Conservation (phyloP, 2,113 vertebrate genomes). For the Scalopus aquaticus region DNA sequence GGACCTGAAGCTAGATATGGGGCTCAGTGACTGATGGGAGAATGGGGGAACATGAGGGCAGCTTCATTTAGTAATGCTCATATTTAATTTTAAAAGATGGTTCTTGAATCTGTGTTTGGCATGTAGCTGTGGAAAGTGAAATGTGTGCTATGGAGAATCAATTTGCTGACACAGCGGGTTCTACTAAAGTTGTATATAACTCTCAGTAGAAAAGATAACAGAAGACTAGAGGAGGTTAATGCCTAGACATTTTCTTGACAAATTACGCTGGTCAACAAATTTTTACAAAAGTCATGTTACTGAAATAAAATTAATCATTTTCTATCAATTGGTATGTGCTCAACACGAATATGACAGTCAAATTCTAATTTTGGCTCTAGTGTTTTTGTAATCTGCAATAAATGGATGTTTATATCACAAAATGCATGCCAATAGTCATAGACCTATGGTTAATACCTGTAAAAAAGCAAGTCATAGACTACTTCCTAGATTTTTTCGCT, state of each 20-base stretch:
- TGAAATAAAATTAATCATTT: too few species aligned
- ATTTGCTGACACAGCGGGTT: not conserved
- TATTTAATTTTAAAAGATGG: conserved; percentile 18
- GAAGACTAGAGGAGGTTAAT: not conserved
- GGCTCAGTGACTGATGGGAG: fast-evolving
- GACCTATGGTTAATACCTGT: too few species aligned
- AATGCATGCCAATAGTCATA: too few species aligned
- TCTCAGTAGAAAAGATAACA: not conserved
- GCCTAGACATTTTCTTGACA: not conserved
- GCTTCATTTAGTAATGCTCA: not conserved
- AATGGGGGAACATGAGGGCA: not conserved
- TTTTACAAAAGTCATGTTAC: too few species aligned
- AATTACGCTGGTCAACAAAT: too few species aligned
- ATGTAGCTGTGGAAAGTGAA: not conserved
- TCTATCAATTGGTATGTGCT: too few species aligned
- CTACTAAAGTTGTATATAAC: not conserved
- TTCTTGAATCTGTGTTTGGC: not conserved
- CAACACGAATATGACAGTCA: too few species aligned
- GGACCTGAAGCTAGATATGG: not conserved
- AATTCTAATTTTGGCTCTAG: too few species aligned
- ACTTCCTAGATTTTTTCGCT: too few species aligned
- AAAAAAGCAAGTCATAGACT: too few species aligned
- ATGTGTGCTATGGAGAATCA: not conserved
- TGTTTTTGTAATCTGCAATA: too few species aligned
- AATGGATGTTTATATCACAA: too few species aligned